Evolutionary conservation across 2,113 vertebrate genomes (phyloP), one percentile per base, ranked within the genome.

Genomic region (Fulica atra): DNA sequence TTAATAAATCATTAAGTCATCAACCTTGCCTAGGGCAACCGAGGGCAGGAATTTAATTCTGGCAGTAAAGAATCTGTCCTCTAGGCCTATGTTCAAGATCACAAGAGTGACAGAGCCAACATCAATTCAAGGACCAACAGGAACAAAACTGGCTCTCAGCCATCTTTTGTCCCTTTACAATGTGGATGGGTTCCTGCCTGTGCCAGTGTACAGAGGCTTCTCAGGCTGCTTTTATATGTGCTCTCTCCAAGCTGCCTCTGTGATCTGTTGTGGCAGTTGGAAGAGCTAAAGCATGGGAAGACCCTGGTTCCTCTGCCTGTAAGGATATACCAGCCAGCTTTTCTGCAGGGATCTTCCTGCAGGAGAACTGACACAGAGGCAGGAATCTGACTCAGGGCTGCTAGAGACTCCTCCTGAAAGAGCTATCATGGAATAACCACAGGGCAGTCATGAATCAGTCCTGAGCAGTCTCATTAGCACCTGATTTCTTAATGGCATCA

Each of bases 1-100:
- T 85, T 53, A 94, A 96, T 83, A 87, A 92, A 97, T 94, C 68
- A 71, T 20, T 53, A 53, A 88, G 86, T 70, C 65, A 61, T 95
- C 95, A 89, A 94, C 86, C 59, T 93, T 95, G 93, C 83, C 61
- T 63, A n/a, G 44, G 66, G 92, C 91, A 91, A 92, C 63, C 0
- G 20, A 88, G 68, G 92, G 80, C 73, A 91, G 50, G 77, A 76
- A 84, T 94, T 92, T 61, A 96, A 88, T 86, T 78, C 77, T 65
- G 72, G 90, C 53, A 84, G 17, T 76, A 51, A 57, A 48, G n/a
- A 93, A 68, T 48, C 69, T 94, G 93, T 94, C 93, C 92, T 94
- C 77, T 81, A 91, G 80, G 90, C 72, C n/a, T 11, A 51, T 23
- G 72, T 80, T 95, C 80, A 91, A 81, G 80, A 84, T 94, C 88